Evolutionary conservation across 2,113 vertebrate species (phyloP).

Genomic region (Cathartes aura): DNA sequence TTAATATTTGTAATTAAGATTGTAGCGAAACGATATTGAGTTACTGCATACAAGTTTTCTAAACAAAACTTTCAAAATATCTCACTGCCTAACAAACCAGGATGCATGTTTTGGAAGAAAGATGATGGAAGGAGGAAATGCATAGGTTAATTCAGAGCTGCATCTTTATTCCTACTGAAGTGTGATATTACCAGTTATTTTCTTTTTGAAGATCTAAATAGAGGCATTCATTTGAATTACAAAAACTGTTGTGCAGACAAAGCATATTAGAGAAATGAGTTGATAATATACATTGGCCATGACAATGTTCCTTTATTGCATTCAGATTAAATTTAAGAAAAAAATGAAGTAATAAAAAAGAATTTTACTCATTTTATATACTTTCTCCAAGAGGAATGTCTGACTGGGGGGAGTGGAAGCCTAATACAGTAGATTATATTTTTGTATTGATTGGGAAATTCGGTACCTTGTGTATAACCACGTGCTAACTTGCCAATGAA

Average conservation of each 20-base stretch:
- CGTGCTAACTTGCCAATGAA: not conserved
- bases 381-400: not conserved
- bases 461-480: not conserved
- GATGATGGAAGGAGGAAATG: not conserved
- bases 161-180: not conserved
- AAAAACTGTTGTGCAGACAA: not conserved
- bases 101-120: not conserved
- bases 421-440: not conserved
- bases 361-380: not conserved
- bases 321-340: not conserved
- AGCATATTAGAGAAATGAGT: not conserved
- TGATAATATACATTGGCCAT: not conserved
- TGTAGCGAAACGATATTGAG: not conserved
- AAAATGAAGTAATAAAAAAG: not conserved
- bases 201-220: not conserved
- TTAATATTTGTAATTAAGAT: not conserved
- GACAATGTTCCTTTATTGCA: not conserved
- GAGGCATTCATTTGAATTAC: not conserved
- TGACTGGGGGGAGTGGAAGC: not conserved
- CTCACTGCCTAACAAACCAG: not conserved
- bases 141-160: not conserved
- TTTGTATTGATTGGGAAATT: not conserved
- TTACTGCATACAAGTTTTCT: not conserved
- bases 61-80: not conserved
- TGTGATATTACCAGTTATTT: not conserved